Conservation (phyloP, 2,797 vertebrate genomes). For the Phataginus tricuspis region DNA sequence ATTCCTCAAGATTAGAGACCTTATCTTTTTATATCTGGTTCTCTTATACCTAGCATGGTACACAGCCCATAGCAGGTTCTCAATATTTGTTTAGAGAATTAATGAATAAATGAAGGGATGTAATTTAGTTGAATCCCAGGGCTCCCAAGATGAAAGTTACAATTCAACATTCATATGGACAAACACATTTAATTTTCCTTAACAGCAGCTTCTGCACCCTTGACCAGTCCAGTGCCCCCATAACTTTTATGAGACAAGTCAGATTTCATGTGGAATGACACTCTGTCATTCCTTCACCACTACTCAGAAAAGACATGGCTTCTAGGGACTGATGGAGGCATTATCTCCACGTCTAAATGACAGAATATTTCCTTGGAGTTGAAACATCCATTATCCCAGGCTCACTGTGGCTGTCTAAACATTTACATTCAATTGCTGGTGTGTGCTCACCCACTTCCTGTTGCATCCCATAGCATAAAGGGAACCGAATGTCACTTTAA, state of each 20-base stretch:
- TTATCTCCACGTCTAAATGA: conserved; percentile 18
- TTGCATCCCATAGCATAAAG: background rate
- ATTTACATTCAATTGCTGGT: conserved; percentile 35
- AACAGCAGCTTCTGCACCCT: background rate
- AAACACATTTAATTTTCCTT: background rate
- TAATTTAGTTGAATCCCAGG: background rate
- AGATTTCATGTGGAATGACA: background rate
- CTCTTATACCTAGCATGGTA: background rate
- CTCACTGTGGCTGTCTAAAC: conserved; percentile 34
- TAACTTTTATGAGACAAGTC: background rate
- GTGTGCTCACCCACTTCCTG: conserved; percentile 23
- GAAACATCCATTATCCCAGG: conserved; percentile 45
- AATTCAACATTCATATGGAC: background rate
- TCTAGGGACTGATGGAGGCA: background rate
- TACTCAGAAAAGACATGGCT: background rate
- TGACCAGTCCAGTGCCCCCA: background rate
- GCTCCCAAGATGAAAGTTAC: background rate
- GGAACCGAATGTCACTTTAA: background rate
- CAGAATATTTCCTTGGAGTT: conserved; percentile 39
- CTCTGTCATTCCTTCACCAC: background rate
- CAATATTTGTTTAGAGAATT: background rate
- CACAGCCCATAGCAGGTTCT: background rate
- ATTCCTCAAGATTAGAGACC: background rate
- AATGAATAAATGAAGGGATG: background rate
- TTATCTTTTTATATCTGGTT: background rate